phyloP scores from a whole-genome alignment of 2,797 vertebrate genomes.

The Lepus oiostolus region DNA sequence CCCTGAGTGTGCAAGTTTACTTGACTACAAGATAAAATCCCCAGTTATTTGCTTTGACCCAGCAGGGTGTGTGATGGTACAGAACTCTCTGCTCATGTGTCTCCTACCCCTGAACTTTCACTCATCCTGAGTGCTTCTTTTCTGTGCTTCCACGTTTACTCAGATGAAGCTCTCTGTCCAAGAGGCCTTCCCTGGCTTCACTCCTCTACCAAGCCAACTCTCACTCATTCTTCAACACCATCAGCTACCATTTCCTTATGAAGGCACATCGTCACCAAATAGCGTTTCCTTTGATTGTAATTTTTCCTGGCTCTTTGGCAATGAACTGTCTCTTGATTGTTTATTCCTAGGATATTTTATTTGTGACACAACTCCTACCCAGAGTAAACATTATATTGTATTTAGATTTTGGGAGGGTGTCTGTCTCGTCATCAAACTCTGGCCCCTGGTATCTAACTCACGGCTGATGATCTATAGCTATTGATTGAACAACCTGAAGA shows the following conservation, averaged over 20 bases:
- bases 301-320: not conserved
- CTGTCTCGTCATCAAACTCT: not conserved
- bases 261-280: not conserved
- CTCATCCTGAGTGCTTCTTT: not conserved
- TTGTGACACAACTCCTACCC: not conserved
- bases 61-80: not conserved
- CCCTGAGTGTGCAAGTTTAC: not conserved
- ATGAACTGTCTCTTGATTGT: not conserved
- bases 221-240: not conserved
- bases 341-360: not conserved
- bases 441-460: not conserved
- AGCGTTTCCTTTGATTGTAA: conserved; percentile 10
- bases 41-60: not conserved
- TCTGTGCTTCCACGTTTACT: not conserved
- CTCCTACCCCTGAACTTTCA: not conserved
- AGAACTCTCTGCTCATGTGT: not conserved
- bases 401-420: not conserved
- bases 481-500: not conserved
- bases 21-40: not conserved
- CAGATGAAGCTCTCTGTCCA: not conserved
- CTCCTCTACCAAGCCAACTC: not conserved
- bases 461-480: not conserved
- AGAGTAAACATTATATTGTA: not conserved
- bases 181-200: not conserved
- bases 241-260: not conserved